Conservation (phyloP, 2,888 invertebrate genomes). For the Tetramorium bicarinatum region DNA sequence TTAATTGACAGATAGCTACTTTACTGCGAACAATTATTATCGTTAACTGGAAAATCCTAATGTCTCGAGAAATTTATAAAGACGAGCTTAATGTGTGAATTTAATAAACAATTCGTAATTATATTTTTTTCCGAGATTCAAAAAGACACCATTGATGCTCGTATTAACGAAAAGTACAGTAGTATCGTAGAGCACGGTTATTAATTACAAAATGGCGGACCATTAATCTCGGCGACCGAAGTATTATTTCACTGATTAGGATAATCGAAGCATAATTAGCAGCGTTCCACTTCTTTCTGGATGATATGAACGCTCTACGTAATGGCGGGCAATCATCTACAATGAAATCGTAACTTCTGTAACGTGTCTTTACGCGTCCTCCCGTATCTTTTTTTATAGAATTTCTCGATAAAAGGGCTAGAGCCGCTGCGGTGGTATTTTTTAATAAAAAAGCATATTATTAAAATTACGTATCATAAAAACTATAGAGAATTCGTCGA, state of each 20-base stretch:
- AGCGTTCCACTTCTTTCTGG: slow-evolving; percentile 47
- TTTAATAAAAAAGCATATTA: slow-evolving; percentile 32
- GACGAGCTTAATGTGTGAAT: not conserved
- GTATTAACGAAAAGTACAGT: not conserved
- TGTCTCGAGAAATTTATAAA: not conserved
- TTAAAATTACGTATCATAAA: slow-evolving; percentile 8
- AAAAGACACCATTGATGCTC: not conserved
- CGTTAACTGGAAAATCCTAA: not conserved
- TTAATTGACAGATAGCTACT: not conserved
- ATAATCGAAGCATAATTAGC: slow-evolving; percentile 51
- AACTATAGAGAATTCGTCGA: not conserved
- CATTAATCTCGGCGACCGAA: slow-evolving; percentile 50
- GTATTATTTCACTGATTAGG: slow-evolving; percentile 58
- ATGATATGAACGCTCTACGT: slow-evolving; percentile 44
- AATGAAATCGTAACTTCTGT: slow-evolving; percentile 56
- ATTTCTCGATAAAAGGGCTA: slow-evolving; percentile 27
- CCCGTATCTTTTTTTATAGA: slow-evolving; percentile 25
- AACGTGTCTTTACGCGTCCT: slow-evolving; percentile 40
- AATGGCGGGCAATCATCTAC: slow-evolving; percentile 54
- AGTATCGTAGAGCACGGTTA: slow-evolving; percentile 9
- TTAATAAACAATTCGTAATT: not conserved
- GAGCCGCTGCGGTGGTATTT: slow-evolving; percentile 22
- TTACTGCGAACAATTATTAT: not conserved
- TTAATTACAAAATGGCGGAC: slow-evolving; percentile 44
- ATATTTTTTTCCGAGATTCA: not conserved